Evolutionary conservation across 2,113 vertebrate species (phyloP).

Genomic region (Natator depressus): DNA sequence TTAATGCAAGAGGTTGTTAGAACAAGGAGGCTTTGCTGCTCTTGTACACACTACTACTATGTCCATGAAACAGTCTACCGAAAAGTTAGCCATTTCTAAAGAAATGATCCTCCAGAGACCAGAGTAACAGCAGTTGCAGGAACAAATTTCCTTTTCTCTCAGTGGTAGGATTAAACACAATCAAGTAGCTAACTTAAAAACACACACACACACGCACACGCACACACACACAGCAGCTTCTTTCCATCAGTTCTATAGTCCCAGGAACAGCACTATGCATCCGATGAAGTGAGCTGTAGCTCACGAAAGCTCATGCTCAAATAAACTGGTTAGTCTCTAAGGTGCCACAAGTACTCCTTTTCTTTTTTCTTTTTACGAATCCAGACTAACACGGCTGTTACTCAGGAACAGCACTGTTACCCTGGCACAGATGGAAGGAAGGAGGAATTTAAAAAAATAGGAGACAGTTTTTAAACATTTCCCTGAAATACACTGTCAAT

Average conservation of each 20-base stretch:
- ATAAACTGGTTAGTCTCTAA: no score
- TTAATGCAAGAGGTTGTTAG: not conserved
- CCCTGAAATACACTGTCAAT: not conserved
- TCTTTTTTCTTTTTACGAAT: no score
- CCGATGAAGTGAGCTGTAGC: no score
- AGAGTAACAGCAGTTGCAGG: not conserved
- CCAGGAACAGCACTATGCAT: not conserved
- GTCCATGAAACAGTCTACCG: not conserved
- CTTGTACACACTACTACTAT: not conserved
- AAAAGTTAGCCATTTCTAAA: not conserved
- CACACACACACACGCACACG: no score
- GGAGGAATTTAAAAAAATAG: not conserved
- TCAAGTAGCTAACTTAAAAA: not conserved
- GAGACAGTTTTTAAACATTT: not conserved
- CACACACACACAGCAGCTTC: not conserved
- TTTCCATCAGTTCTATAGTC: not conserved
- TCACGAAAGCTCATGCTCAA: no score
- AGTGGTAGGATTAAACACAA: fast-evolving
- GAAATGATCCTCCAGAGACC: not conserved
- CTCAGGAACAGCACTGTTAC: not conserved
- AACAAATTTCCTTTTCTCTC: not conserved
- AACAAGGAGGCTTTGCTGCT: not conserved
- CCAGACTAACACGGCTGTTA: no score
- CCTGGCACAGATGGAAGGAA: not conserved
- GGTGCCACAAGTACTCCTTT: no score